Evolutionary conservation across 2,797 vertebrate species (phyloP).

Genomic region (Oryzias dopingdopingensis): DNA sequence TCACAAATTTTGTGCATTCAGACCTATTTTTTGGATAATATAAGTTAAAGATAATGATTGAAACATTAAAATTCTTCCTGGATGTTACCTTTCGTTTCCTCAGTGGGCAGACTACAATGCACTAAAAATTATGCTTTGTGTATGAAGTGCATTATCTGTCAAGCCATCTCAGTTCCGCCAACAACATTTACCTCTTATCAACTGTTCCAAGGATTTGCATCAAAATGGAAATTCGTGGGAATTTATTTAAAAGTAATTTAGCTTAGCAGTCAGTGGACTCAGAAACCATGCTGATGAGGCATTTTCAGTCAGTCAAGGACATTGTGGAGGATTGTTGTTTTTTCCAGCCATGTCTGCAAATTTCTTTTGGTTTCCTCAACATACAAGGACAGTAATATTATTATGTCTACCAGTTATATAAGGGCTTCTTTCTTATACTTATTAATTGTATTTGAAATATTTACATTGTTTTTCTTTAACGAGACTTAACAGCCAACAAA

Average conservation of each 20-base stretch:
- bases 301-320: slow-evolving; percentile 45
- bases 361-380: not conserved
- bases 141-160: slow-evolving; percentile 42
- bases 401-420: not conserved
- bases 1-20: not conserved
- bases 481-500: too few species aligned
- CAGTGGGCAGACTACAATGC: slow-evolving; percentile 1
- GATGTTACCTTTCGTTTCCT: too few species aligned
- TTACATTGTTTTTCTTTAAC: too few species aligned
- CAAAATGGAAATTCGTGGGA: slow-evolving; percentile 56
- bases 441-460: not conserved
- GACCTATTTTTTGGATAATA: not conserved
- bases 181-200: slow-evolving; percentile 50
- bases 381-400: not conserved
- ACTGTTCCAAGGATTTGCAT: slow-evolving; percentile 44
- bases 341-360: slow-evolving; percentile 4
- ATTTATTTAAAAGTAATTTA: slow-evolving; percentile 54
- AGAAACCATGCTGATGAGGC: slow-evolving; percentile 24
- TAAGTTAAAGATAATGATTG: not conserved
- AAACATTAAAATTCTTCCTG: too few species aligned
- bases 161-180: slow-evolving; percentile 51
- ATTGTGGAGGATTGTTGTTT: slow-evolving; percentile 6
- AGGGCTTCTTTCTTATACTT: not conserved
- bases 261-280: slow-evolving; percentile 38
- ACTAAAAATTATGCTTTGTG: slow-evolving; percentile 38